These are phyloP conservation scores for Neodiprion fabricii DNA, from an alignment of 1,140 invertebrate species.

Conservation along the genomic window DNA sequence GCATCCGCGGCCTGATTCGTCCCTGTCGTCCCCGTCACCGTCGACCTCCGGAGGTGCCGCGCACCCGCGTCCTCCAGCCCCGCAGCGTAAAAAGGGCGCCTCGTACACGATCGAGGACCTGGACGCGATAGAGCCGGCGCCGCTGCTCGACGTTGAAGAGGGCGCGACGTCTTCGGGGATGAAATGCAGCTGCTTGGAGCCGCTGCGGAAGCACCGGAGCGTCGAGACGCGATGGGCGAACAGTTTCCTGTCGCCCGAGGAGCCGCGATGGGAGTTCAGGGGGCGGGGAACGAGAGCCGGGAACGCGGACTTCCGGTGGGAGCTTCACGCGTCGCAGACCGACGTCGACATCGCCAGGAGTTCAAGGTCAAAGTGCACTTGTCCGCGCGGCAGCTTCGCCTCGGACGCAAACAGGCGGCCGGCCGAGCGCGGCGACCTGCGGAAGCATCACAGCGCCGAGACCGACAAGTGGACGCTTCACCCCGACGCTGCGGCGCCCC, in stretches of 20 bases:
- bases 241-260: constrained; percentile 53
- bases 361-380: constrained; percentile 44
- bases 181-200: constrained; percentile 25
- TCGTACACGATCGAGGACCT: constrained; percentile 57
- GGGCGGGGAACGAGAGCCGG: constrained; percentile 45
- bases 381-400: constrained; percentile 41
- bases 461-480: constrained; percentile 54
- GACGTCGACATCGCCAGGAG: constrained; percentile 46
- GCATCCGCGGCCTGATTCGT: constrained; percentile 54
- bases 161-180: neutral
- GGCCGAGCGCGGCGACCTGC: constrained; percentile 49
- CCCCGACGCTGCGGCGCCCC: constrained; percentile 36
- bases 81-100: neutral
- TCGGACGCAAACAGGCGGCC: constrained; percentile 49
- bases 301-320: constrained; percentile 57
- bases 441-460: constrained; percentile 58
- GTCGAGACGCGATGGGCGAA: constrained; percentile 43
- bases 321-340: constrained; percentile 52
- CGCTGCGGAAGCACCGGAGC: constrained; percentile 42
- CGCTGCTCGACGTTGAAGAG: constrained; percentile 38
- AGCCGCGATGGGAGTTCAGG: constrained; percentile 48
- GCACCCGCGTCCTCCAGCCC: neutral
- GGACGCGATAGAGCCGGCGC: constrained; percentile 48
- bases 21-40: constrained; percentile 39
- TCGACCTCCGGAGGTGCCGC: constrained; percentile 39